phyloP scores from a whole-genome alignment of 2,797 vertebrate genomes.

The Sebastes elongatus region DNA sequence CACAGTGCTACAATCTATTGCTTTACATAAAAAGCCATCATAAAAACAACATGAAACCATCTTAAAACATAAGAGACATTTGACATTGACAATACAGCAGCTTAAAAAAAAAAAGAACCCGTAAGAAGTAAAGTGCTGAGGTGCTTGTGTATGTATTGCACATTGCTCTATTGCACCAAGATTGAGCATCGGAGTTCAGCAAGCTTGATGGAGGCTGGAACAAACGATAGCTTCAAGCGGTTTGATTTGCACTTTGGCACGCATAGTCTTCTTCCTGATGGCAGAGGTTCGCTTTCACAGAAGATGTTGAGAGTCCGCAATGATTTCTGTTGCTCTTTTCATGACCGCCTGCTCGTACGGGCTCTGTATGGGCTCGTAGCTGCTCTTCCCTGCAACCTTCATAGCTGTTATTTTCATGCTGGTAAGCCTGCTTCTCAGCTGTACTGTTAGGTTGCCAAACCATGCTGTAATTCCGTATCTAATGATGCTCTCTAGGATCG shows the following conservation, averaged over 20 bases:
- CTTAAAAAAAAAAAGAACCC: not conserved
- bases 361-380: not conserved
- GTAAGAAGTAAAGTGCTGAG: not conserved
- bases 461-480: not conserved
- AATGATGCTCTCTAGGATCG: not conserved
- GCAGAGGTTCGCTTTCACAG: not conserved
- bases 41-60: not conserved
- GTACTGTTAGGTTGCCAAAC: not conserved
- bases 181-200: not conserved
- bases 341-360: not conserved
- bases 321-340: not conserved
- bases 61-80: not conserved
- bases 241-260: not conserved
- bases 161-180: not conserved
- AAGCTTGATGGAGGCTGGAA: not conserved
- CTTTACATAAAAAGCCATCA: not conserved
- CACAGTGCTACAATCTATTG: not conserved
- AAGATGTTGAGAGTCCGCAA: not conserved
- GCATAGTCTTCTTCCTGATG: not conserved
- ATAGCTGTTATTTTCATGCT: not conserved
- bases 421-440: not conserved
- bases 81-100: not conserved
- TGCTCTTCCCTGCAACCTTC: not conserved
- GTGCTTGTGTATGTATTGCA: not conserved
- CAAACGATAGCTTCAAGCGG: not conserved